phyloP scores from a whole-genome alignment of 92 coral and sea anemone species.

The Zoanthus sansibaricus region DNA sequence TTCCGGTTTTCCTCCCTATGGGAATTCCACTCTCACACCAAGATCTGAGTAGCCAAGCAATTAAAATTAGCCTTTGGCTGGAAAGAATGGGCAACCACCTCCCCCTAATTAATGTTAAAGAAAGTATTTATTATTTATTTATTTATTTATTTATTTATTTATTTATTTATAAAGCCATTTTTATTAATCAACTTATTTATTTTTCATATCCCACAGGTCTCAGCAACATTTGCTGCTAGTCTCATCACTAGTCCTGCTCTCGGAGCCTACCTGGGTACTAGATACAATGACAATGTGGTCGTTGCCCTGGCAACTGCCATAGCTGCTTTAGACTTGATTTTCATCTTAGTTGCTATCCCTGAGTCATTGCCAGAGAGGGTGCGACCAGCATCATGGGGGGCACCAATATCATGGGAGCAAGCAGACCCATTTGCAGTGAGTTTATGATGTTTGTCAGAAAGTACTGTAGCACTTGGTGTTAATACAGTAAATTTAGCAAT shows the following conservation, averaged over 20 bases:
- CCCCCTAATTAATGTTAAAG: no score
- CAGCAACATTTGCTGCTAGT: conserved; percentile 99
- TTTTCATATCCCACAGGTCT: conserved; percentile 64
- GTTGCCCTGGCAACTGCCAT: conserved; percentile 96
- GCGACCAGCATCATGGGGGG: conserved; percentile 99
- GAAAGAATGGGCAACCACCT: no score
- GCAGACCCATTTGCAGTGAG: conserved; percentile 98
- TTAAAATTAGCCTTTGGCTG: no score
- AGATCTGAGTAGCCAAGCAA: no score
- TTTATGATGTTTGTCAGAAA: background rate
- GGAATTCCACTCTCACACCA: no score
- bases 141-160: no score
- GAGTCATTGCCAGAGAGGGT: conserved; percentile 98
- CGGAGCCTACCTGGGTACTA: conserved; percentile 85
- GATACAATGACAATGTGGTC: conserved; percentile 90
- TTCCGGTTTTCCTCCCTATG: no score
- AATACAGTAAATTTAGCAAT: background rate
- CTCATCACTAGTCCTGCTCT: conserved; percentile 97
- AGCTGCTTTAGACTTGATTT: conserved; percentile 87
- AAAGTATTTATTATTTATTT: no score
- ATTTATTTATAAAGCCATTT: no score
- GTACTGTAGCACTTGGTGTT: background rate
- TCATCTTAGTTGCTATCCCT: conserved; percentile 90
- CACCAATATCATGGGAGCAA: conserved; percentile 99
- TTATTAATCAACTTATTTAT: no score